Evolutionary conservation across 2,888 invertebrate genomes (phyloP).

Genomic region (Lomographa bimaculata): DNA sequence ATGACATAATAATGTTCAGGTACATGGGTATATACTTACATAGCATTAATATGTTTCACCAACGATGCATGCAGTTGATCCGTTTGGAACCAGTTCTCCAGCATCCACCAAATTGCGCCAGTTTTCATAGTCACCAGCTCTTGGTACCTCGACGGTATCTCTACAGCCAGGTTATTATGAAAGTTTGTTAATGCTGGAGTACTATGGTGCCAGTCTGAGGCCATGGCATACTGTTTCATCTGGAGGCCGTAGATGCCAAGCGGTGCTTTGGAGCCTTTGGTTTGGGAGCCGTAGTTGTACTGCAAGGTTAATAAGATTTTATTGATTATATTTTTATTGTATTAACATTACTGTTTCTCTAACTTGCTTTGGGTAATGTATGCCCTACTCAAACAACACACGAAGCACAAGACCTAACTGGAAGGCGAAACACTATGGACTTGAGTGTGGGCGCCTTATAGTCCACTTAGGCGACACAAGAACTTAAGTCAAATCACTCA

Average conservation of each 20-base stretch:
- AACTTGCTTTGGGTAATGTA: too few species aligned
- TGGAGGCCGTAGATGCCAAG: slow-evolving; percentile 57
- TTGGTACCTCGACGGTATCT: slow-evolving; percentile 61
- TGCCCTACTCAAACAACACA: too few species aligned
- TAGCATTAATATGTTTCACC: slow-evolving; percentile 64
- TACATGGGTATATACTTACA: slow-evolving; percentile 42
- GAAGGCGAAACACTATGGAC: too few species aligned
- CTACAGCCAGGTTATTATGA: slow-evolving; percentile 58
- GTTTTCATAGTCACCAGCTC: slow-evolving; percentile 70
- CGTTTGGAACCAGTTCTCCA: slow-evolving; percentile 71
- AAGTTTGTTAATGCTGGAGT: slow-evolving; percentile 61
- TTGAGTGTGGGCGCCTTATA: too few species aligned
- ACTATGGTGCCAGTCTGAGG: slow-evolving; percentile 58
- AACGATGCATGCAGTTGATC: slow-evolving; percentile 60
- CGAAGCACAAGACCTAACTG: too few species aligned
- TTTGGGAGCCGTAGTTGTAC: slow-evolving; percentile 53
- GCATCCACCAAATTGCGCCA: slow-evolving; percentile 73
- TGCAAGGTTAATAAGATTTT: slow-evolving; percentile 35
- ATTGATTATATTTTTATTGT: neutral
- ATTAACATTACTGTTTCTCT: too few species aligned
- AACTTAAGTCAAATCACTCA: too few species aligned
- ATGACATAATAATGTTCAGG: too few species aligned
- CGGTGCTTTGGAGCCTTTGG: slow-evolving; percentile 34
- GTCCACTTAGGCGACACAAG: too few species aligned
- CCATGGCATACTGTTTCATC: slow-evolving; percentile 68